Conservation (phyloP, 1,140 invertebrate species). For the Sminthurides bifidus region DNA sequence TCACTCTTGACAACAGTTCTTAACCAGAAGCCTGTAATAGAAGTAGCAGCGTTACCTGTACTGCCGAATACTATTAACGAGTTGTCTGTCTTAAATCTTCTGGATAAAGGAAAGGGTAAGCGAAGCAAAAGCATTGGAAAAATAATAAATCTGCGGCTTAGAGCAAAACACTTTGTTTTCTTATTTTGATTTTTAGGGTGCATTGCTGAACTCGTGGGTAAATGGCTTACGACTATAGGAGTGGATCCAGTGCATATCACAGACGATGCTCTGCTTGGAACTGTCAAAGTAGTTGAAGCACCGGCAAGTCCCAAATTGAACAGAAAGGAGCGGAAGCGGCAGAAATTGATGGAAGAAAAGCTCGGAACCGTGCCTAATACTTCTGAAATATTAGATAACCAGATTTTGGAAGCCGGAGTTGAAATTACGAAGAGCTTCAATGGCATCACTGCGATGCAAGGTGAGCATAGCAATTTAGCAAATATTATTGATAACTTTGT, state of each 20-base stretch:
- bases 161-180: not conserved
- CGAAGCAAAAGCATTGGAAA: constrained; percentile 1
- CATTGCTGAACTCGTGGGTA: constrained; percentile 66
- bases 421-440: not conserved
- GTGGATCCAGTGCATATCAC: constrained; percentile 47
- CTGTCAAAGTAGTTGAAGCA: not conserved
- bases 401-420: not conserved
- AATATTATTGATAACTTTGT: constrained; percentile 27
- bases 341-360: too few species aligned
- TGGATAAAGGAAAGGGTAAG: constrained; percentile 63
- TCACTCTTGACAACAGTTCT: constrained; percentile 54
- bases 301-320: constrained; percentile 1
- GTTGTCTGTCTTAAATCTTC: constrained; percentile 58
- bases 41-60: constrained; percentile 31
- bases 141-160: not conserved
- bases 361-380: too few species aligned
- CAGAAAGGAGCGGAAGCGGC: not conserved
- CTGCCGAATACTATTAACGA: constrained; percentile 48
- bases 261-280: constrained; percentile 32
- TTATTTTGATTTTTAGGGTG: constrained; percentile 42
- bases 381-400: too few species aligned
- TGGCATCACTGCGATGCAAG: not conserved
- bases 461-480: constrained; percentile 3
- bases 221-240: constrained; percentile 60
- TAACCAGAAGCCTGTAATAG: constrained; percentile 49